Evolutionary conservation across 2,888 invertebrate genomes (phyloP).

Genomic region (Minunthozetes semirufus): DNA sequence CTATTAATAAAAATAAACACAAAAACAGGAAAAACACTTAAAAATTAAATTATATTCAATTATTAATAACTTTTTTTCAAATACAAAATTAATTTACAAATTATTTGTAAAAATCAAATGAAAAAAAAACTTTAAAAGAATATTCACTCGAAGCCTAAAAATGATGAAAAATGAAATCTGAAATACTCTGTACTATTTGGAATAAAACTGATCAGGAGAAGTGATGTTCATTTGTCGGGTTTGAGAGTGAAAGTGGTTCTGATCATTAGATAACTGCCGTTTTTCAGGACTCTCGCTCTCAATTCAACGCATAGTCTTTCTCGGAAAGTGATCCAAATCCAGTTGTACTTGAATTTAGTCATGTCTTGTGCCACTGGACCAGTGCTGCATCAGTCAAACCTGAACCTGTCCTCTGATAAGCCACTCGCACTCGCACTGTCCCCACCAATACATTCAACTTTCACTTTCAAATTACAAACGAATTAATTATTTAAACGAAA

Average conservation of each 20-base stretch:
- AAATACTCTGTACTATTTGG: not conserved
- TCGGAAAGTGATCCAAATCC: constrained; percentile 22
- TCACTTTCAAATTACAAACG: not conserved
- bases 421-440: not conserved
- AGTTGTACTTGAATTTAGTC: constrained; percentile 25
- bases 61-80: too few species aligned
- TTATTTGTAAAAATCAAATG: too few species aligned
- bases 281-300: constrained; percentile 10
- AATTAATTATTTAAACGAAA: not conserved
- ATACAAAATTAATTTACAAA: too few species aligned
- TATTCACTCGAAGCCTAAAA: not conserved
- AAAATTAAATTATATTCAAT: too few species aligned
- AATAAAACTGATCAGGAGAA: not conserved
- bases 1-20: too few species aligned
- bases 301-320: not conserved
- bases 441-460: not conserved
- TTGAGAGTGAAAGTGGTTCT: constrained; percentile 25
- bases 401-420: not conserved
- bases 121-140: not conserved
- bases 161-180: not conserved
- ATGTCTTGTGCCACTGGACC: not conserved
- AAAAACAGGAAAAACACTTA: too few species aligned
- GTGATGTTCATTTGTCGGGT: not conserved
- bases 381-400: not conserved
- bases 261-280: constrained; percentile 16